These are phyloP conservation scores for Nestor notabilis DNA, from an alignment of 2,113 vertebrate genomes.

Conservation along the genomic window DNA sequence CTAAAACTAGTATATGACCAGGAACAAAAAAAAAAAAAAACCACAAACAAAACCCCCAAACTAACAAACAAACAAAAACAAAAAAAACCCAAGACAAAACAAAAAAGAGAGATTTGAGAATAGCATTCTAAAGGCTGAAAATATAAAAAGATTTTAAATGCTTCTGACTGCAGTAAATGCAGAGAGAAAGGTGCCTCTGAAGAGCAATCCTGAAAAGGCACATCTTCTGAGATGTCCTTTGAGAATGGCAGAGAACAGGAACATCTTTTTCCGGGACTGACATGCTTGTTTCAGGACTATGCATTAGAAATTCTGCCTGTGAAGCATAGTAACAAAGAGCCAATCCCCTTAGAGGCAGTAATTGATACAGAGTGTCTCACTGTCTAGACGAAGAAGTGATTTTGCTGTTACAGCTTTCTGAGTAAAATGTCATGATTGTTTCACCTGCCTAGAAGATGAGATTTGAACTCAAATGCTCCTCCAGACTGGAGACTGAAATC, in stretches of 20 bases:
- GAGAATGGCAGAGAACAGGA: neutral
- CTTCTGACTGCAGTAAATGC: neutral
- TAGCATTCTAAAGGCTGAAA: neutral
- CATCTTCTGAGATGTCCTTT: neutral
- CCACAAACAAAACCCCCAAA: too few relatives aligned
- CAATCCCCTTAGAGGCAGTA: neutral
- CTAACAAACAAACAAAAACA: too few relatives aligned
- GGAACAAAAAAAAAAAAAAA: neutral
- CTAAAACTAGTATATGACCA: neutral
- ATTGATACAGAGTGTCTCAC: neutral
- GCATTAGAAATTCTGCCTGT: neutral
- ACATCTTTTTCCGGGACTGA: neutral
- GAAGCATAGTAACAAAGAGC: neutral
- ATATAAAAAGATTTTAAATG: neutral
- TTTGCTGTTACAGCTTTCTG: neutral
- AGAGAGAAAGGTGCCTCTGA: neutral
- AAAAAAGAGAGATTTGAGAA: neutral
- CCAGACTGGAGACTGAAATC: neutral
- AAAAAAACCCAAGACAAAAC: too few relatives aligned
- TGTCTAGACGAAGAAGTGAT: neutral
- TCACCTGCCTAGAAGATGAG: neutral
- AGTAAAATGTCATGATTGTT: neutral
- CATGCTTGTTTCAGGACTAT: neutral
- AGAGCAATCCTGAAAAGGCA: neutral
- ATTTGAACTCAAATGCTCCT: neutral